Evolutionary conservation across 2,113 vertebrate species (phyloP), one percentile per base, ranked within the genome.

Genomic region (Ochotona princeps): DNA sequence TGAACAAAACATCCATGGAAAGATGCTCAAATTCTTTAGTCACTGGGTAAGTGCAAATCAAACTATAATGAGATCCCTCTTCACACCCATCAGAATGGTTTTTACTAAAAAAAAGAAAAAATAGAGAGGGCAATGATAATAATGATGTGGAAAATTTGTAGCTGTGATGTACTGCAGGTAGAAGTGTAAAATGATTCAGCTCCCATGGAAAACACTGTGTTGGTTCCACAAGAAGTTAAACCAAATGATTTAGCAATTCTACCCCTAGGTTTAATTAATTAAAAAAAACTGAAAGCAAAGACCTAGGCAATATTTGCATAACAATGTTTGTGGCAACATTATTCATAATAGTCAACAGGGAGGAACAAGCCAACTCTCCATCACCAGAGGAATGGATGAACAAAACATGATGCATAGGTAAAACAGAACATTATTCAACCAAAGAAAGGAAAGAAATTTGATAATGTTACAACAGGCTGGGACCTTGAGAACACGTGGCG

Each of bases 171-270:
- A 14, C 12, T 73, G 14, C 14, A 49, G 28, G 54, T 54, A 30
- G 51, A 23, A 63, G 70, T 38, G 54, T 28, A 81, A 60, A 28
- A 66, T 44, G 28, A 32, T 26, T 6, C 1, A 30, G 61, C 28
- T 38, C 23, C 14, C 57, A 8, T n/a, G 57, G 73, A 72, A 83
- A 65, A 57, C 65, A 72, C 8, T 13, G 17, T 47, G 25, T 28
- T 38, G 32, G 54, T 28, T 49, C 69, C 70, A 76, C 74, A 92
- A 49, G 75, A 82, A 87, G 54, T 78, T 60, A 91, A 83, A 35
- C 17, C 28, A 4, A 28, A 35, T 54, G 49, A 89, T 13, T 44
- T 44, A 83, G 57, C 13, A 73, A 78, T 60, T 67, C 47, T 18
- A 70, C 69, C 75, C 63, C 18, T n/a, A 35, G 38, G 38, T 63